Base-by-base conservation (phyloP, 1,140 invertebrate species). In the Orussus abietinus region DNA sequence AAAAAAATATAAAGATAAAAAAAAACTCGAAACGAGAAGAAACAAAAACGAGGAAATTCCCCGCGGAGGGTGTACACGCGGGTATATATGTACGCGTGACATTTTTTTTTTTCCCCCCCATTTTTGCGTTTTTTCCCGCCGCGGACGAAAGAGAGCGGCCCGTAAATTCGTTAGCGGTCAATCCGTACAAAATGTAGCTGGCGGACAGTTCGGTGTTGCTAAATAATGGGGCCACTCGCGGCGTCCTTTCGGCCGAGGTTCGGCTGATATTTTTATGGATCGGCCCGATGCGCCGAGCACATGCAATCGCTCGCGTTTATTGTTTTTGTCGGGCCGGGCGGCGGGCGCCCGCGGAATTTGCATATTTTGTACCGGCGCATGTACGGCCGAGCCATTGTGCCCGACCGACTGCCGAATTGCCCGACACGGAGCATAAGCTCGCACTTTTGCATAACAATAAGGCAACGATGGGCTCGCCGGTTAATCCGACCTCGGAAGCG, bases 381-480 rank as follows among this genome's bases (percentile, higher is more conserved):
- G 35, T 28, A 41, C 45, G 49, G 48, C 47, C 59, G n/a, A n/a
- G n/a, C n/a, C 47, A 65, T 66, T 66, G 64, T 65, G 55, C 55
- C 50, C 55, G 52, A 62, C 52, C 55, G 53, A 62, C 57, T 62
- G 54, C 59, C 54, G 60, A 63, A 65, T 65, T 59, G 57, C 57
- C 57, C 54, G 53, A 55, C 58, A 56, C 51, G 48, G 53, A 61
- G 55, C 62, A 61, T 66, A 68, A 66, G 57, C 61, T 59, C 38
- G 47, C 47, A 64, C 51, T 66, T 66, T 68, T 66, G 59, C 64
- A 65, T 65, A 56, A 65, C 55, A 66, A 68, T 65, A 61, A 52
- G 38, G 29, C 19, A 34, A 40, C 45, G 37, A 39, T 44, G 40
- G 43, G 43, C 49, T 53, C 35, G 42, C 35, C 37, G 45, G n/a